Evolutionary conservation across 1,140 invertebrate species (phyloP).

Genomic region (Rhyacophila brunnea): DNA sequence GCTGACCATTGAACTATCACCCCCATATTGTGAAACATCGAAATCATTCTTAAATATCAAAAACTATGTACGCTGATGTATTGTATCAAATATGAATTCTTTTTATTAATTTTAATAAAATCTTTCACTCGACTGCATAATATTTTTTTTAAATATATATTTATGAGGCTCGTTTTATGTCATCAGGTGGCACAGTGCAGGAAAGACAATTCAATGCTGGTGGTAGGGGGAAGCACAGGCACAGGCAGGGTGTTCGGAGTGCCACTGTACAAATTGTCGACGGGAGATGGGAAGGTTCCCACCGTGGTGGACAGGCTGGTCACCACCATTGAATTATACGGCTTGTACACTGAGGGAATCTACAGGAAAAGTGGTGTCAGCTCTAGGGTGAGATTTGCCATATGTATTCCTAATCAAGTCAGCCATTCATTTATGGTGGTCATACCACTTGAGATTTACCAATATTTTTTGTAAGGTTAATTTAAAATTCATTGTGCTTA

Average conservation of each 20-base stretch:
- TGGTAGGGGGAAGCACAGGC: conserved; percentile 54
- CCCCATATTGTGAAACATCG: too few species aligned
- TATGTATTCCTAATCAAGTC: too few species aligned
- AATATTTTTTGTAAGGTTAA: too few species aligned
- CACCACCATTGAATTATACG: conserved; percentile 86
- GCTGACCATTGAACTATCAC: too few species aligned
- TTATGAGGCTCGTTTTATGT: neutral
- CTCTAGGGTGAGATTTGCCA: conserved; percentile 57
- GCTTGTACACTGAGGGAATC: conserved; percentile 88
- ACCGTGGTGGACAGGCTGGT: conserved; percentile 84
- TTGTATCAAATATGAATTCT: too few species aligned
- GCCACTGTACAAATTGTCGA: conserved; percentile 69
- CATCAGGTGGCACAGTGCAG: conserved; percentile 59
- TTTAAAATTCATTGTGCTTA: too few species aligned
- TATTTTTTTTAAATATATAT: neutral
- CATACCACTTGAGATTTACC: too few species aligned
- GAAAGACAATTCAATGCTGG: conserved; percentile 55
- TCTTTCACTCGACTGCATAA: too few species aligned
- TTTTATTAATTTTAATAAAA: too few species aligned
- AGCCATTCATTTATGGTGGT: too few species aligned
- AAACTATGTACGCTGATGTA: too few species aligned
- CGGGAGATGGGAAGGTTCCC: conserved; percentile 78
- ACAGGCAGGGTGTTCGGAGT: conserved; percentile 73
- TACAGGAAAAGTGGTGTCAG: conserved; percentile 90
- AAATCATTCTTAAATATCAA: too few species aligned